Evolutionary conservation across 2,113 vertebrate species (phyloP).

Genomic region (Sebastes fasciatus): DNA sequence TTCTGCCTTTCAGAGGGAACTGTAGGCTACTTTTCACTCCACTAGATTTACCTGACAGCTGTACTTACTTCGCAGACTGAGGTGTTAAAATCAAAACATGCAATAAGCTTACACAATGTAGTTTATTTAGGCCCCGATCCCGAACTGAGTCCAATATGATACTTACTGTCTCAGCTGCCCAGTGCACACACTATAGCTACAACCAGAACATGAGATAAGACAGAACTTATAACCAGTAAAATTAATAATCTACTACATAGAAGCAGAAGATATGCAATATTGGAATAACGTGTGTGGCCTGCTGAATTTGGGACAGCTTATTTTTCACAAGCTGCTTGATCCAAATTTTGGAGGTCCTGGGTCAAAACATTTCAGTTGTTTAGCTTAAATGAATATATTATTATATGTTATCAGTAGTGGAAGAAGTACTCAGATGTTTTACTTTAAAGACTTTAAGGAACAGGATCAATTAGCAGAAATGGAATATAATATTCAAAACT

Average conservation of each 20-base stretch:
- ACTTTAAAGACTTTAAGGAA: no score
- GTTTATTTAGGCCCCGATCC: not conserved
- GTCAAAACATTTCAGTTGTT: not conserved
- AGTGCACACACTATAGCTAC: no score
- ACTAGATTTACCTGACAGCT: not conserved
- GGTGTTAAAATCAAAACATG: not conserved
- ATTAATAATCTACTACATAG: no score
- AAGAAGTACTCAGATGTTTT: not conserved
- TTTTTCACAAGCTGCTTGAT: not conserved
- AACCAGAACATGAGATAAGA: no score
- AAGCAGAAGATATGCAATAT: no score
- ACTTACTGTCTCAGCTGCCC: no score
- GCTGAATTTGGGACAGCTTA: not conserved
- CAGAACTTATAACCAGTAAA: no score
- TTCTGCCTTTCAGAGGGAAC: not conserved
- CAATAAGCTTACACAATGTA: not conserved
- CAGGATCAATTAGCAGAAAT: no score
- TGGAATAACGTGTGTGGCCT: no score
- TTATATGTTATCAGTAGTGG: not conserved
- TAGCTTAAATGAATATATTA: not conserved
- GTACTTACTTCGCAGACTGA: not conserved
- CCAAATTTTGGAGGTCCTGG: not conserved
- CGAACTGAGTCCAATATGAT: no score
- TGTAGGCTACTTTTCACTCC: not conserved
- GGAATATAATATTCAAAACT: no score